Percentiles rank a stretch among this genome's conserved stretches.
phyloP scores from a whole-genome alignment of 2,113 vertebrate species.

The Falcunculus frontatus region DNA sequence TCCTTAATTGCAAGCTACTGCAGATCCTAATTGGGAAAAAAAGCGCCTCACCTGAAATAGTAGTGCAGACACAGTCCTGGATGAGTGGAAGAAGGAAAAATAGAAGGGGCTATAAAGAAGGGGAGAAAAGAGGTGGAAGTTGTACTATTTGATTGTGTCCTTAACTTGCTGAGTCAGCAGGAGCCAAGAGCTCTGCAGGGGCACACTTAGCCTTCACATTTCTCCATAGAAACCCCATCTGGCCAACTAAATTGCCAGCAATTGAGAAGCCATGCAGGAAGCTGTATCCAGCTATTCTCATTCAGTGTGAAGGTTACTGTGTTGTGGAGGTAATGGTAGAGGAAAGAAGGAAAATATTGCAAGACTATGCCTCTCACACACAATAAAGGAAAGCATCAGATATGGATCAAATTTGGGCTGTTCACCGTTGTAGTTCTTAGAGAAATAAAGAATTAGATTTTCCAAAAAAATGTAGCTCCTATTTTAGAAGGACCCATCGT shows the following conservation, averaged over 20 bases:
- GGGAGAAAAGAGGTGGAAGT: neutral
- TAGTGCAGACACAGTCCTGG: neutral
- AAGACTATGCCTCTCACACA: neutral
- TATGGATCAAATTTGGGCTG: neutral
- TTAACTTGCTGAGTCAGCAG: constrained; percentile 43
- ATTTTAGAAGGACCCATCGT: neutral
- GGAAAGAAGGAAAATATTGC: neutral
- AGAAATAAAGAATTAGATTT: neutral
- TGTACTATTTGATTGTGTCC: neutral
- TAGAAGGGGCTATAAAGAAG: neutral
- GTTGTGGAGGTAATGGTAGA: neutral
- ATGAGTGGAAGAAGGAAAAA: neutral
- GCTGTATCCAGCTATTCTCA: constrained; percentile 54
- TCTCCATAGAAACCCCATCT: constrained; percentile 47
- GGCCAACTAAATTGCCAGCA: constrained; percentile 44
- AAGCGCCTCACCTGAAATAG: fast-evolving
- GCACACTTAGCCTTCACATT: constrained; percentile 34
- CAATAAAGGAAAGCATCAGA: neutral
- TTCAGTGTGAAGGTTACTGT: constrained; percentile 49
- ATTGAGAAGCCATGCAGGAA: constrained; percentile 45
- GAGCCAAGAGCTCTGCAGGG: constrained; percentile 31
- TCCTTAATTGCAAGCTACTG: neutral
- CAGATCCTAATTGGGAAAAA: neutral
- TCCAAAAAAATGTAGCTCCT: neutral
- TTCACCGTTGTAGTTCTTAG: neutral